A percentile compares a stretch with the other conserved stretches of the same genome.
phyloP scores from a whole-genome alignment of 2,113 vertebrate genomes.

The Gadus chalcogrammus region DNA sequence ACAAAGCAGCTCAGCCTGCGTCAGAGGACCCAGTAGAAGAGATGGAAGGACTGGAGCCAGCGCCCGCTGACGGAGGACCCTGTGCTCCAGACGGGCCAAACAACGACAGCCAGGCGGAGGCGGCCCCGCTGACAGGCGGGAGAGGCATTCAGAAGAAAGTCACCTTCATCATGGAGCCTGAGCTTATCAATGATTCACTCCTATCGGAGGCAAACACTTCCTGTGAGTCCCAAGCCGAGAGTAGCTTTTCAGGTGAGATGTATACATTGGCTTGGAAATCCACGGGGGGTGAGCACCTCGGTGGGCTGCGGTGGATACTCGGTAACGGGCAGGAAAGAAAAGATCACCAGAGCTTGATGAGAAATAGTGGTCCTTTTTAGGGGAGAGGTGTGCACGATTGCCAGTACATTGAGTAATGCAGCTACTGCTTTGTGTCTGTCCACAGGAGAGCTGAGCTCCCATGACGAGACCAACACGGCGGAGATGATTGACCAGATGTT shows the following conservation, averaged over 20 bases:
- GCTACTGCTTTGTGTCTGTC: background rate
- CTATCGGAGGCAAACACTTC: slow-evolving; percentile 33
- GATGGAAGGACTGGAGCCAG: background rate
- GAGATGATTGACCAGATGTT: slow-evolving; percentile 73
- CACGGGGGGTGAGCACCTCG: no score
- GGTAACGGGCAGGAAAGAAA: no score
- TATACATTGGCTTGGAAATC: no score
- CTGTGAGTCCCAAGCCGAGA: slow-evolving; percentile 25
- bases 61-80: background rate
- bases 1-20: background rate
- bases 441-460: slow-evolving; percentile 46
- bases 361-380: no score
- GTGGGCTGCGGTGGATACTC: no score
- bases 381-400: no score
- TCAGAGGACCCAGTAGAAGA: background rate
- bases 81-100: no score
- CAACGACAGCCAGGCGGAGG: background rate
- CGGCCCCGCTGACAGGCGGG: background rate
- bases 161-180: slow-evolving; percentile 53
- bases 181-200: slow-evolving; percentile 38
- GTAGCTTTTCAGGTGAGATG: slow-evolving; percentile 50
- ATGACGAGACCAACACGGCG: slow-evolving; percentile 56
- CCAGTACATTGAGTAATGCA: background rate
- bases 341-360: background rate
- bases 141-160: slow-evolving; percentile 46